Base-by-base conservation (phyloP, 1,140 invertebrate genomes). In the Trichonephila clavipes region DNA sequence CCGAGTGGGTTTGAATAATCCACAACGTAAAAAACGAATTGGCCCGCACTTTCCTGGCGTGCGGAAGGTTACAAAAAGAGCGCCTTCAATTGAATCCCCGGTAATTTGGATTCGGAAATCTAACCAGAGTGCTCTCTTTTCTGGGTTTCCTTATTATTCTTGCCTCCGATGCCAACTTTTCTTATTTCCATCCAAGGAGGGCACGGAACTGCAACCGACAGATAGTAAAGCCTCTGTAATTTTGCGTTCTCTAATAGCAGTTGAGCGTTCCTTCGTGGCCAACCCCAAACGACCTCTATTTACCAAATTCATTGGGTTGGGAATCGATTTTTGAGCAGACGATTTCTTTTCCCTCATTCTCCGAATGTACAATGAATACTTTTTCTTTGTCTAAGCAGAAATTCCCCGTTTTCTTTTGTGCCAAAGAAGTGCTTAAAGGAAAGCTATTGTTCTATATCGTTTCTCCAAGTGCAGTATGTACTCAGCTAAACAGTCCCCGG, bases 321-420 rank as follows among this genome's bases (percentile, higher is more conserved):
- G n/a, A 92, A 92, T 92, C 90, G 90, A 92, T 86, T 86, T 86
- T 92, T 92, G 59, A 85, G 61, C 62, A 62, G 81, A 72, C 59
- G 62, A 92, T 86, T 92, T 92, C 90, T 66, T 92, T 92, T 58
- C 90, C 19, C 34, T 77, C n/a, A 62, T 28, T 83, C 61, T 64
- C 19, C 40, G 82, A 92, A 92, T 92, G 82, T 69, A 66, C 40
- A 86, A 85, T 92, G 90, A 92, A 92, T 86, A 92, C 28, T 62
- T 92, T 91, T 92, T 92, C 90, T 92, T 92, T 92, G 90, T 92
- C 90, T 92, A 92, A 92, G 90, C 90, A 92, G 90, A 92, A 92
- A 92, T 86, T 59, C 44, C 40, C n/a, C 77, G 28, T 86, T 92
- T 92, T 92, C 90, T 92, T 92, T 92, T 92, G 89, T 92, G 62